Evolutionary conservation across 2,888 invertebrate genomes (phyloP).

Genomic region (Acrobasis repandana): DNA sequence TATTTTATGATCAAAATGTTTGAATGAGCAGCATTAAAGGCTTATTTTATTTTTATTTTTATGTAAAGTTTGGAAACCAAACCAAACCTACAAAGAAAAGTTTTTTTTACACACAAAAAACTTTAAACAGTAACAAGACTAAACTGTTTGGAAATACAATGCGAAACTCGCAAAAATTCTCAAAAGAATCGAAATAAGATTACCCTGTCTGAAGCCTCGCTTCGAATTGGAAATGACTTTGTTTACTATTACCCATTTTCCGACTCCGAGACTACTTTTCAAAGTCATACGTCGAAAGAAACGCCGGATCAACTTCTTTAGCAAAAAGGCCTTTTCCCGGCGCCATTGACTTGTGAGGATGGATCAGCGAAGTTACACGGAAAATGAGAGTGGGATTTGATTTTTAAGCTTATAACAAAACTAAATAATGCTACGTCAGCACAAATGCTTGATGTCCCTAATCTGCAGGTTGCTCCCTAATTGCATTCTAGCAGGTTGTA

Average conservation of each 20-base stretch:
- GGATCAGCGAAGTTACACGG: not conserved
- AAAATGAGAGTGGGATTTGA: not conserved
- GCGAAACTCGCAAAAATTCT: not conserved
- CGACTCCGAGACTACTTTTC: not conserved
- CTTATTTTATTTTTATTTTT: too few relatives aligned
- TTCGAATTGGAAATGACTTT: not conserved
- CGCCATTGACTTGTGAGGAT: constrained; percentile 1
- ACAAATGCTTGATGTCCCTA: too few relatives aligned
- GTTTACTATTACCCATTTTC: constrained; percentile 1
- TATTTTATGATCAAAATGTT: too few relatives aligned
- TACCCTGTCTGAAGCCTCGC: not conserved
- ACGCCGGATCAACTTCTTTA: constrained; percentile 1
- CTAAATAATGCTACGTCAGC: too few relatives aligned
- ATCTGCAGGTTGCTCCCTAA: too few relatives aligned
- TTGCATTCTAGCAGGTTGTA: too few relatives aligned
- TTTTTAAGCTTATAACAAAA: constrained; percentile 23
- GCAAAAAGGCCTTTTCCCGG: not conserved
- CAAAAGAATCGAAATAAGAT: not conserved
- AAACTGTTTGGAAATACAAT: not conserved
- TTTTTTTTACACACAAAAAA: not conserved
- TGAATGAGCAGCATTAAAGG: too few relatives aligned
- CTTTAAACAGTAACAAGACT: not conserved
- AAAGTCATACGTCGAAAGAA: constrained; percentile 1
- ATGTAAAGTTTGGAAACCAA: too few relatives aligned
- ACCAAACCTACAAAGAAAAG: too few relatives aligned